Evolutionary conservation across 1,140 invertebrate genomes (phyloP), one percentile per base, ranked within the genome.

Genomic region (Sinella curviseta): DNA sequence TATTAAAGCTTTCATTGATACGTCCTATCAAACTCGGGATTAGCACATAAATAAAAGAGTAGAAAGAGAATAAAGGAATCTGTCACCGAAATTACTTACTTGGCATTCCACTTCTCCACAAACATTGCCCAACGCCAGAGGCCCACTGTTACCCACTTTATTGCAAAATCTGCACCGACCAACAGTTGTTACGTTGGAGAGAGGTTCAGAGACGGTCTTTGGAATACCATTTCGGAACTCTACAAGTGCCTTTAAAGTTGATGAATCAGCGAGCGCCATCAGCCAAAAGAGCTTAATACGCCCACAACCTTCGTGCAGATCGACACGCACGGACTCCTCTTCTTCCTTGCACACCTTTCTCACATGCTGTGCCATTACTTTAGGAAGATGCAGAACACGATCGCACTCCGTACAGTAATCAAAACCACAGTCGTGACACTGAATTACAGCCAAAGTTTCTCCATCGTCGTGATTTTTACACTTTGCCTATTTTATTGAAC

Each of bases 391-490:
- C 3, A 99, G 88, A 85, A 97, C 95, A 31, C 95, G 90, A 87
- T 99, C 97, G 87, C 97, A 99, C 85, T 99, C 97, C 0, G 93
- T 92, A 87, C 97, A 99, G 17, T 98, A 88, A 83, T 96, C 94
- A 20, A 12, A 48, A 1, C 95, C 95, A 86, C 97, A 99, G 8
- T 91, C 89, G 78, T 92, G 93, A 86, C 97, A 99, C 78, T 95
- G 89, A 67, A 99, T 95, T 57, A 98, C 94, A 0, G 97, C 97
- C 0, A 92, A 90, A 0, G 97, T 99, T 85, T 95, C 92, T 0
- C 95, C 95, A 86, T 99, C 97, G 86, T 99, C 97, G 86, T 99
- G 97, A 87, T 99, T 99, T 74, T 91, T 93, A 88, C 97, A 99
- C 35, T 93, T 92, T 4, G 93, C 93, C 91, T 93, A 85, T 31